These are phyloP conservation scores for Tenodera sinensis DNA, from an alignment of 2,888 invertebrate genomes.

Conservation along the genomic window DNA sequence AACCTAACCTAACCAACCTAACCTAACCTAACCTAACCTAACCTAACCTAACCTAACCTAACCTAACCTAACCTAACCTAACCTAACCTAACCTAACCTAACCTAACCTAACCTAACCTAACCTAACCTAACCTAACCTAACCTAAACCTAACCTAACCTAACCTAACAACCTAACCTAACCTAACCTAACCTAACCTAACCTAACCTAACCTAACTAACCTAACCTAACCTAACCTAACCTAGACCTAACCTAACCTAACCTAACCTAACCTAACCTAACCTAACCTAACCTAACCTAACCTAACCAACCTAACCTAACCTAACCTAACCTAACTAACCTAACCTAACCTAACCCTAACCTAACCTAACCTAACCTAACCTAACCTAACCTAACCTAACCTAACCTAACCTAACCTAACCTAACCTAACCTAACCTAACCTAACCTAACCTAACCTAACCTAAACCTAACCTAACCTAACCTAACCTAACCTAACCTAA, in stretches of 20 bases:
- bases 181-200: constrained; percentile 18
- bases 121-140: constrained; percentile 22
- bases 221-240: neutral
- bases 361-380: neutral
- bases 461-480: constrained; percentile 13
- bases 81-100: constrained; percentile 40
- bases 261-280: constrained; percentile 18
- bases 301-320: constrained; percentile 24
- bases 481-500: neutral
- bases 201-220: constrained; percentile 20
- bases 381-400: too few relatives aligned
- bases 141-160: neutral
- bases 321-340: constrained; percentile 19
- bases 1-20: constrained; percentile 33
- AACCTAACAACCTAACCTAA: constrained; percentile 30
- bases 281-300: constrained; percentile 18
- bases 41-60: constrained; percentile 40
- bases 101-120: constrained; percentile 29
- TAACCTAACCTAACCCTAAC: neutral
- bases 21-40: constrained; percentile 33
- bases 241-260: neutral
- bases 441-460: constrained; percentile 10
- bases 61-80: constrained; percentile 32
- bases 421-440: constrained; percentile 21
- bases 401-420: constrained; percentile 30